Evolutionary conservation across 2,113 vertebrate species (phyloP).

Genomic region (Eptesicus fuscus): DNA sequence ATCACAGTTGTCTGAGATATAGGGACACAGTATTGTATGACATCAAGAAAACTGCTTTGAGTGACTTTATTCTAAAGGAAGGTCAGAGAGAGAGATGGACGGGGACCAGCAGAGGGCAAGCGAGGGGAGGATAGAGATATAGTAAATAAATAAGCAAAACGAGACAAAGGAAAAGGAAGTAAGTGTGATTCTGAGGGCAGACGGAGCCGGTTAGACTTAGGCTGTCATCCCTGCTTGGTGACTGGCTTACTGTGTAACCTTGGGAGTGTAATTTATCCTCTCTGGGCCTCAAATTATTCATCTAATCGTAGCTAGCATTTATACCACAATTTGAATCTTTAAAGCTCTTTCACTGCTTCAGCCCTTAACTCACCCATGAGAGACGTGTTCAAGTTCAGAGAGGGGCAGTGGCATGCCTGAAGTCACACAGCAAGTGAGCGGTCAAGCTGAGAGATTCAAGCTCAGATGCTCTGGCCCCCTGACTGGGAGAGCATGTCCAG

Average conservation of each 20-base stretch:
- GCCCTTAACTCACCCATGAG: background rate
- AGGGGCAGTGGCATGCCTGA: background rate
- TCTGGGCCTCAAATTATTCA: background rate
- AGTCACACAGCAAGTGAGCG: background rate
- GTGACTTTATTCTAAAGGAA: background rate
- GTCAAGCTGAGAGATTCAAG: background rate
- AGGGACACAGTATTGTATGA: background rate
- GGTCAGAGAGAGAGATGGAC: background rate
- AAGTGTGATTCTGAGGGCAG: background rate
- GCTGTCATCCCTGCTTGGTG: background rate
- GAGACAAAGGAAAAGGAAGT: background rate
- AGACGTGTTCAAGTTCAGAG: background rate
- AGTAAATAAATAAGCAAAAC: background rate
- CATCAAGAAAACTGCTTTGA: background rate
- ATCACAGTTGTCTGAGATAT: background rate
- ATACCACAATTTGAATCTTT: background rate
- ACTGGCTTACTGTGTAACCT: background rate
- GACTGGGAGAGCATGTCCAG: background rate
- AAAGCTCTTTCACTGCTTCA: background rate
- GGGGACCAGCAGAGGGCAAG: background rate
- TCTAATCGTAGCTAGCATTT: background rate
- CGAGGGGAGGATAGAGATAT: background rate
- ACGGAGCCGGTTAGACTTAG: background rate
- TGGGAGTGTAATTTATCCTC: background rate
- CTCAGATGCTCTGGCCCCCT: background rate